A percentile compares a stretch with the other conserved stretches of the same genome.
phyloP scores from a whole-genome alignment of 1,140 invertebrate genomes.

The Drosophila lini region DNA sequence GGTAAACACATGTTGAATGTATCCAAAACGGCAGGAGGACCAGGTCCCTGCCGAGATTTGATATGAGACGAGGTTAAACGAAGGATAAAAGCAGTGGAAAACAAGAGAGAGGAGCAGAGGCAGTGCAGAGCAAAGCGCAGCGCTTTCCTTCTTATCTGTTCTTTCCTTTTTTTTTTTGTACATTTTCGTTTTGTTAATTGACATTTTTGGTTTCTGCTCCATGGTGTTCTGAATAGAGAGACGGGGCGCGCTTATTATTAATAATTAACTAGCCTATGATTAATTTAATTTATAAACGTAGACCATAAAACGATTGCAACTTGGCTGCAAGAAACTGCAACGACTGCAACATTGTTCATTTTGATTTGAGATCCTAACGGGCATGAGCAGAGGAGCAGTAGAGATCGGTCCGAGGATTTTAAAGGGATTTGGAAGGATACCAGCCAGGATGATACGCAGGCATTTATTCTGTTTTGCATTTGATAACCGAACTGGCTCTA shows the following conservation, averaged over 20 bases:
- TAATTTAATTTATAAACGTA: constrained; percentile 75
- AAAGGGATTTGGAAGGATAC: constrained; percentile 10
- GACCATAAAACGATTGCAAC: constrained; percentile 61
- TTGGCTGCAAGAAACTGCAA: constrained; percentile 58
- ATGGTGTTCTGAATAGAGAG: constrained; percentile 37
- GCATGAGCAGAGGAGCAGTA: constrained; percentile 5
- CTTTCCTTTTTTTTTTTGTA: constrained; percentile 50
- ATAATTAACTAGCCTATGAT: constrained; percentile 61
- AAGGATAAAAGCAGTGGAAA: constrained; percentile 13
- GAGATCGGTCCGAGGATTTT: constrained; percentile 8
- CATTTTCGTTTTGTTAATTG: constrained; percentile 63
- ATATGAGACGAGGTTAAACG: constrained; percentile 4
- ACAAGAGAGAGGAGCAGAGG: constrained; percentile 32
- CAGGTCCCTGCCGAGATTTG: constrained; percentile 47
- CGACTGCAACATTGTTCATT: constrained; percentile 38
- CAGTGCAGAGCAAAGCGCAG: constrained; percentile 48
- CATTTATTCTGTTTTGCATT: constrained; percentile 46
- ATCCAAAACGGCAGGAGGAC: constrained; percentile 52
- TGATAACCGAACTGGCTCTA: constrained; percentile 27
- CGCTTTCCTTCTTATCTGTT: constrained; percentile 30
- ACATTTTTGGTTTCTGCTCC: constrained; percentile 59
- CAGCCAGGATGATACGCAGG: constrained; percentile 25
- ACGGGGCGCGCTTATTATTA: constrained; percentile 54
- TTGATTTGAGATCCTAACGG: constrained; percentile 30
- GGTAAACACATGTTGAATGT: constrained; percentile 62